phyloP scores from a whole-genome alignment of 2,888 invertebrate genomes.

The Saturnia pavonia region DNA sequence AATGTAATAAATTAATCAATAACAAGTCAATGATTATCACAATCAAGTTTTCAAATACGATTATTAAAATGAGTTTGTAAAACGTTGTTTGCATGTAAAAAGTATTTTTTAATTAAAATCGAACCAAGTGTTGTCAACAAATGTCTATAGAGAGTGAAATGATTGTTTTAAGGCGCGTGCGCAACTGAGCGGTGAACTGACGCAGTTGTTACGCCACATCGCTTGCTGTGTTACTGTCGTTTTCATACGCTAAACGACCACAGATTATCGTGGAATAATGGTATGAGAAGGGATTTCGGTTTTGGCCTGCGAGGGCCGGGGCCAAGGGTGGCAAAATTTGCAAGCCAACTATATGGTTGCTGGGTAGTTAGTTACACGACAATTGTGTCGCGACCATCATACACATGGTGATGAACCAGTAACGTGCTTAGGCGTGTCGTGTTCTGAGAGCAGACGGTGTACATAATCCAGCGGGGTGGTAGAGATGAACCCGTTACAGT shows the following conservation, averaged over 20 bases:
- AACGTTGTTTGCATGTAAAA: too few relatives aligned
- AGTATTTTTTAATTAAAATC: not conserved
- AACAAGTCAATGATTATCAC: too few relatives aligned
- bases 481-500: too few relatives aligned
- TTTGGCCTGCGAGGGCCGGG: not conserved
- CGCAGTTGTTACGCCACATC: conserved; percentile 43
- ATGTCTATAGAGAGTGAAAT: conserved; percentile 77
- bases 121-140: conserved; percentile 43
- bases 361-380: too few relatives aligned
- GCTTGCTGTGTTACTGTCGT: conserved; percentile 19
- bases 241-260: not conserved
- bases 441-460: too few relatives aligned
- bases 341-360: not conserved
- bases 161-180: conserved; percentile 53
- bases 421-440: too few relatives aligned
- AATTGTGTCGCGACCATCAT: too few relatives aligned
- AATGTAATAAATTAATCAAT: too few relatives aligned
- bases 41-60: too few relatives aligned
- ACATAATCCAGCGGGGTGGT: too few relatives aligned
- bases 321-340: not conserved
- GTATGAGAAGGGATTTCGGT: not conserved
- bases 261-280: not conserved
- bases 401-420: too few relatives aligned
- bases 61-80: too few relatives aligned
- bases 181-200: conserved; percentile 30